Evolutionary conservation across 2,888 invertebrate species (phyloP).

Genomic region (Aphodius granarius): DNA sequence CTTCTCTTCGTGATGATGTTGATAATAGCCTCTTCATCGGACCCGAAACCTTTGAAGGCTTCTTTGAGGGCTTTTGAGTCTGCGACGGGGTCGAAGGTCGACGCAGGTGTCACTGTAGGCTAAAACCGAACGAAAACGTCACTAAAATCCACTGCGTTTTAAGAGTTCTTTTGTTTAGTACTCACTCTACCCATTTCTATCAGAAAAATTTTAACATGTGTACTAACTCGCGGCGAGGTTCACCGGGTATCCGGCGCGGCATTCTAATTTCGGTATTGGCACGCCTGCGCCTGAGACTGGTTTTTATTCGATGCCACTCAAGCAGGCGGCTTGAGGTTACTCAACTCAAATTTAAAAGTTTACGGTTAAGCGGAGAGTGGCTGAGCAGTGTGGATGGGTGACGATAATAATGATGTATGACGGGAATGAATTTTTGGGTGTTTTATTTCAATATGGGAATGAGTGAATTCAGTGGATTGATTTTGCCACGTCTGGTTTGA

Average conservation of each 20-base stretch:
- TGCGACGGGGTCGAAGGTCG: slow-evolving; percentile 45
- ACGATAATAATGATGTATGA: not conserved
- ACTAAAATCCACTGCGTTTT: not conserved
- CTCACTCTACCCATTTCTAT: not conserved
- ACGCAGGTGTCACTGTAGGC: slow-evolving; percentile 47
- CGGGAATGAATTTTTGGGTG: not conserved
- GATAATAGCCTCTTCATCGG: slow-evolving; percentile 69
- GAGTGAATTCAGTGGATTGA: not conserved
- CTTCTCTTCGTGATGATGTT: slow-evolving; percentile 65
- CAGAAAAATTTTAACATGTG: not conserved
- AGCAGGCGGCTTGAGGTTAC: not conserved
- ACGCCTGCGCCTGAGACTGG: not conserved
- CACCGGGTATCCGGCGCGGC: not conserved
- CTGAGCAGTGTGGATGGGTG: not conserved
- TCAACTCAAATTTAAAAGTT: not conserved
- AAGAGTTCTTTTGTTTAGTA: not conserved
- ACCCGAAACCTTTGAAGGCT: slow-evolving; percentile 51
- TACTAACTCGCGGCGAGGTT: not conserved
- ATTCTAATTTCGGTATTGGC: not conserved
- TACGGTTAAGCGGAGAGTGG: not conserved
- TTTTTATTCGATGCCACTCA: not conserved
- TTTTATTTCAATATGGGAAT: not conserved
- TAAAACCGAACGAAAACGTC: slow-evolving; percentile 26
- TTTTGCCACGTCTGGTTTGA: not conserved
- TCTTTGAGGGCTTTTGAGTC: slow-evolving; percentile 48